phyloP scores from a whole-genome alignment of 1,140 invertebrate genomes.

The Aphidius gifuensis region DNA sequence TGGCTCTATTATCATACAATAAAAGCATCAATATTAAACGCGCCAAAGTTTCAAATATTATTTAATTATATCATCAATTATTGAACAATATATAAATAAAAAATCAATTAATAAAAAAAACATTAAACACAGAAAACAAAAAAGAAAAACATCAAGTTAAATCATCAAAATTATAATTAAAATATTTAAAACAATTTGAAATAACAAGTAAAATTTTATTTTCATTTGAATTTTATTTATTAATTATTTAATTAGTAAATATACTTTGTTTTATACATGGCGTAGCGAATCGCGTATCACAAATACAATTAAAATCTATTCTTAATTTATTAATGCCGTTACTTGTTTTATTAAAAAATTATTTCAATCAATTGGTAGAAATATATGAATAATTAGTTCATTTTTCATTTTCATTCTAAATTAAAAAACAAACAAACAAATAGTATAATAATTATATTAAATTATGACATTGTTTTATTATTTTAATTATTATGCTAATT shows the following conservation, averaged over 20 bases:
- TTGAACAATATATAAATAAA: too few relatives aligned
- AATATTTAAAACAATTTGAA: too few relatives aligned
- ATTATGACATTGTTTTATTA: not conserved
- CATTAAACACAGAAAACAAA: too few relatives aligned
- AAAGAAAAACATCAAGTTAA: too few relatives aligned
- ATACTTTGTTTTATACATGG: conserved; percentile 21
- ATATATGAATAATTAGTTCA: conserved; percentile 7
- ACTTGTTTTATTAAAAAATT: not conserved
- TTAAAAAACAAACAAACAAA: not conserved
- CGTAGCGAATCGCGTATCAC: conserved; percentile 22
- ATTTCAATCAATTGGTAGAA: conserved; percentile 13
- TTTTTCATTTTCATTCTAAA: not conserved
- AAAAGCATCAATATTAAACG: too few relatives aligned
- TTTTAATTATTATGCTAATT: conserved; percentile 5
- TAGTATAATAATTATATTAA: not conserved
- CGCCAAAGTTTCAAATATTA: not conserved
- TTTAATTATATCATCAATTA: too few relatives aligned
- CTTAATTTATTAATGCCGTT: conserved; percentile 3
- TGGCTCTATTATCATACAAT: too few relatives aligned
- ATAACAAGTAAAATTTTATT: not conserved
- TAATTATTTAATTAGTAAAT: conserved; percentile 11
- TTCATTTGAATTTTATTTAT: conserved; percentile 9
- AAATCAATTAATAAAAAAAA: too few relatives aligned
- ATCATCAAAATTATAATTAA: too few relatives aligned
- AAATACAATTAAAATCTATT: conserved; percentile 13